Evolutionary conservation across 2,797 vertebrate genomes (phyloP).

Genomic region (Synaphobranchus kaupii): DNA sequence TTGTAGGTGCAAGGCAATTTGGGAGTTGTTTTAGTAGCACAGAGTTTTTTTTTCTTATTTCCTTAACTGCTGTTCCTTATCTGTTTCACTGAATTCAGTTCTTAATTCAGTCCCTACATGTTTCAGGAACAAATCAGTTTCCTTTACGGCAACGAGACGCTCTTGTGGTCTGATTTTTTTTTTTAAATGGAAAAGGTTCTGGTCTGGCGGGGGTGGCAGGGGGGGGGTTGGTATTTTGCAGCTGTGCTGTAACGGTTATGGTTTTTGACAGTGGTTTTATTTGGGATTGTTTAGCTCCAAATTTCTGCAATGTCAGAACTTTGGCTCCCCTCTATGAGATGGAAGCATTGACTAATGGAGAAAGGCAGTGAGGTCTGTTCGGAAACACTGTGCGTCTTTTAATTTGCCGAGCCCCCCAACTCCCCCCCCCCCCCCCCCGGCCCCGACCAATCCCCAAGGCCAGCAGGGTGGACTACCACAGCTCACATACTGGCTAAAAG

Average conservation of each 20-base stretch:
- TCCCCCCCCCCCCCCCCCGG: neutral
- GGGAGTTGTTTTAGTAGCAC: neutral
- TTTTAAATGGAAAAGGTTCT: conserved; percentile 40
- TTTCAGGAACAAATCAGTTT: conserved; percentile 7
- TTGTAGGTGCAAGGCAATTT: conserved; percentile 7
- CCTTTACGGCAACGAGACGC: conserved; percentile 4
- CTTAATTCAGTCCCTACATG: conserved; percentile 6
- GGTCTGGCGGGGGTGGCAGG: neutral
- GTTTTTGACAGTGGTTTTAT: conserved; percentile 44
- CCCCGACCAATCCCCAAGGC: neutral
- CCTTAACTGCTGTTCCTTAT: neutral
- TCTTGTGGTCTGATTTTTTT: conserved; percentile 17
- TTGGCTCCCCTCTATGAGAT: conserved; percentile 49
- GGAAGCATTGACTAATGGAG: conserved; percentile 50
- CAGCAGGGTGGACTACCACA: conserved; percentile 34
- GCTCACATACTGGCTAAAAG: conserved; percentile 38
- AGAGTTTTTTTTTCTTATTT: too few species aligned
- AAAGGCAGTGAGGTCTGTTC: conserved; percentile 48
- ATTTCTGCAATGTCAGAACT: conserved; percentile 47
- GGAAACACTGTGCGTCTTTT: conserved; percentile 48
- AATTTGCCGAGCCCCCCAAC: conserved; percentile 39
- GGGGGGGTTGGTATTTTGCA: conserved; percentile 34
- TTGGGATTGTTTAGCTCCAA: conserved; percentile 47
- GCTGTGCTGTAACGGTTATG: conserved; percentile 42
- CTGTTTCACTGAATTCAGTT: neutral